These are phyloP conservation scores for Nasonia vitripennis DNA, from an alignment of 1,140 invertebrate species.

Conservation along the genomic window DNA sequence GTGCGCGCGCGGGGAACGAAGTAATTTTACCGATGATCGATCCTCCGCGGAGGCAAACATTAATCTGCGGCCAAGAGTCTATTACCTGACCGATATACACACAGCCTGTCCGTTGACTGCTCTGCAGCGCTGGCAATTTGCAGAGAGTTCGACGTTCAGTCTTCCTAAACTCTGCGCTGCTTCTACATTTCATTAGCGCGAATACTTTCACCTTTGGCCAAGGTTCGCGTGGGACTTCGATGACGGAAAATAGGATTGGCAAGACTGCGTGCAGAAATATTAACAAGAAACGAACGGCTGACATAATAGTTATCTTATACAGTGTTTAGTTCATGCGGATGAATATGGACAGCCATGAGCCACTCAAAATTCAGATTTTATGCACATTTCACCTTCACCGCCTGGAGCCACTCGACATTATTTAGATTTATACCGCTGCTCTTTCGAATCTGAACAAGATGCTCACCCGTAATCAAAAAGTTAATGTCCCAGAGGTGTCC, in stretches of 20 bases:
- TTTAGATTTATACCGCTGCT: too few relatives aligned
- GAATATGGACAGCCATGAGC: neutral
- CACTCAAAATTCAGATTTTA: neutral
- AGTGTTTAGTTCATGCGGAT: neutral
- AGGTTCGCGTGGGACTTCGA: too few relatives aligned
- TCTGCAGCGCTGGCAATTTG: neutral
- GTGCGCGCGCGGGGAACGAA: neutral
- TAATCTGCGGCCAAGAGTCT: constrained; percentile 25
- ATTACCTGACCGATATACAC: neutral
- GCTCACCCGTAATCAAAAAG: neutral
- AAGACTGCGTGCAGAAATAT: neutral
- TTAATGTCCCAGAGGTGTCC: neutral
- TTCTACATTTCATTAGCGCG: neutral
- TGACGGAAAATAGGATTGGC: neutral
- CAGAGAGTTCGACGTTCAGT: neutral
- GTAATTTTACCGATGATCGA: constrained; percentile 33
- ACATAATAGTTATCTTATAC: neutral
- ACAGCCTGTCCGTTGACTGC: neutral
- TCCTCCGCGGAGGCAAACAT: constrained; percentile 5
- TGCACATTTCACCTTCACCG: neutral
- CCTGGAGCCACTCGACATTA: too few relatives aligned
- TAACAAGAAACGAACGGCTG: neutral
- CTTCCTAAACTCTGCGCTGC: neutral
- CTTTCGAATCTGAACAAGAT: neutral
- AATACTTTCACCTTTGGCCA: neutral